Base-by-base conservation (phyloP, 2,888 invertebrate species). In the Diadromus collaris region DNA sequence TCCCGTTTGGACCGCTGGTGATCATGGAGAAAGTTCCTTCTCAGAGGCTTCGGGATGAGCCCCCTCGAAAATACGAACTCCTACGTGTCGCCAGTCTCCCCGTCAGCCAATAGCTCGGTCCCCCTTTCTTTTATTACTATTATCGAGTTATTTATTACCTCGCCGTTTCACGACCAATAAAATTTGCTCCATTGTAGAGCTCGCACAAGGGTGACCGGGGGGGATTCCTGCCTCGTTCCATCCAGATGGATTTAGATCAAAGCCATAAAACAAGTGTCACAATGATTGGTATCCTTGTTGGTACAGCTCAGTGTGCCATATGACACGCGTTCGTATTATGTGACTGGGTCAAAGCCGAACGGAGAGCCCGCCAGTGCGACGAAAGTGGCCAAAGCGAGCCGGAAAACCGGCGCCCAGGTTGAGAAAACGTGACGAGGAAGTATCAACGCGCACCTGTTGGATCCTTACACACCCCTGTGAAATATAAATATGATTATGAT, bases 401-500 rank as follows among this genome's bases (percentile, higher is more conserved):
- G 34, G 19, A 16, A 44, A 44, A 68, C 27, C 27, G 6, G 4
- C 46, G 58, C n/a, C 4, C n/a, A 16, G 9, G 46, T 29, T 6
- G 24, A 60, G 46, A 48, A 70, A 70, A 60, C 34, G 46, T 7
- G 21, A 70, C 13, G 60, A 46, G 24, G 44, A 27, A 19, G 32
- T 29, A 48, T 41, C 46, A 64, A 68, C 48, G 69, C 68, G 82
- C 85, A 87, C 87, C 87, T 87, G 85, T 84, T 85, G 86, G 76
- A 79, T 78, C 79, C 76, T 44, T 58, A 56, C 32, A 56, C 46
- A 71, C 29, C 51, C 44, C 74, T 72, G 76, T 80, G 81, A 85
- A 83, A 87, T 87, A 86, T 85, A 84, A 85, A 85, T 86, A 86
- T 86, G 84, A 85, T 82, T 83, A 85, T 83, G 84, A 84, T 82